These are phyloP conservation scores for Piscicola geometra DNA, from an alignment of 2,888 invertebrate genomes.

Conservation along the genomic window DNA sequence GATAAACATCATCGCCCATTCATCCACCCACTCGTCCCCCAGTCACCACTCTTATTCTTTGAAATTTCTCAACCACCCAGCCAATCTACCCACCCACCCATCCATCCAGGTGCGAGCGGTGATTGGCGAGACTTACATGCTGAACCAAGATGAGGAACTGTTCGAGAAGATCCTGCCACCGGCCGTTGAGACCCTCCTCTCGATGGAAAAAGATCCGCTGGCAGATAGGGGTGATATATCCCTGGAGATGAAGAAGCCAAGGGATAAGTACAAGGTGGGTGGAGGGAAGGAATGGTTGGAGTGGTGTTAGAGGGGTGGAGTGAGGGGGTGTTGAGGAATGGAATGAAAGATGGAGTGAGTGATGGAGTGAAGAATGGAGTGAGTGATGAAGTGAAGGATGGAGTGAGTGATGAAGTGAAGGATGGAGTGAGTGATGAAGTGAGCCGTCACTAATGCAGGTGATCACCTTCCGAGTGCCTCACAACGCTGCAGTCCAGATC, in stretches of 20 bases:
- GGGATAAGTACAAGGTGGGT: conserved; percentile 40
- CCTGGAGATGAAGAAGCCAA: conserved; percentile 28
- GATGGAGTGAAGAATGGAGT: too few relatives aligned
- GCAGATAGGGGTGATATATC: conserved; percentile 52
- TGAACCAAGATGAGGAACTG: conserved; percentile 57
- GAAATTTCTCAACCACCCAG: neutral
- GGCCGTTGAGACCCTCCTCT: conserved; percentile 53
- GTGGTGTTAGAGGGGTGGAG: too few relatives aligned
- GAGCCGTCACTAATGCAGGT: conserved; percentile 46
- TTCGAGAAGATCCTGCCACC: conserved; percentile 56
- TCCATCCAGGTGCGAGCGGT: conserved; percentile 52
- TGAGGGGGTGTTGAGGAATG: neutral
- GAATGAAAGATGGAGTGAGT: neutral
- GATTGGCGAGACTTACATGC: conserved; percentile 59
- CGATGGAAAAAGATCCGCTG: conserved; percentile 54
- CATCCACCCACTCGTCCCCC: too few relatives aligned
- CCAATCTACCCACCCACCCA: neutral
- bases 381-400: too few relatives aligned
- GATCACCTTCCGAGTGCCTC: conserved; percentile 58
- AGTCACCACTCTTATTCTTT: neutral
- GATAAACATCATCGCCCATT: too few relatives aligned
- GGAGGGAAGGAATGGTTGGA: too few relatives aligned
- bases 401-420: too few relatives aligned
- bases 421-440: too few relatives aligned
- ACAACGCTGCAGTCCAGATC: conserved; percentile 60